Evolutionary conservation across 2,797 vertebrate species (phyloP), one percentile per base, ranked within the genome.

Genomic region (Micropoecilia bifurca): DNA sequence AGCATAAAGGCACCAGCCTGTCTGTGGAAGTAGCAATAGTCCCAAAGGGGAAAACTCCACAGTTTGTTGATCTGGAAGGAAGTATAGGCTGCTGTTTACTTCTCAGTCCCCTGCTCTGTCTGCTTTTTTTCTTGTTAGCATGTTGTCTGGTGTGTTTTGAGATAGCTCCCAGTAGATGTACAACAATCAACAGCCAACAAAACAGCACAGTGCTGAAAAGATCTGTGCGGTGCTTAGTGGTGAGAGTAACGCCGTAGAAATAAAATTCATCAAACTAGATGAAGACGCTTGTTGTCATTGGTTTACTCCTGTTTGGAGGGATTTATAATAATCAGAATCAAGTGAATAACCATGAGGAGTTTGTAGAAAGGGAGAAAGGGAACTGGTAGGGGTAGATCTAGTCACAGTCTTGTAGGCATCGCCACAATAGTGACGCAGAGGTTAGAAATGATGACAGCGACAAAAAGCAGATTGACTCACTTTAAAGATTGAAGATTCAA

Each of bases 61-160:
- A 79, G 91, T 92, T 92, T 93, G 92, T 93, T 94, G 92, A 90
- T 91, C 82, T 87, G 88, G 89, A 88, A 89, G 78, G 71, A 72
- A 79, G 83, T 86, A 81, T 46, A 82, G 63, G 59, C 90, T 79
- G 86, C 82, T 89, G 93, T 93, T 93, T 92, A 91, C 90, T 80
- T 89, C 87, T 83, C 85, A 63, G 18, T 78, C 48, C 36, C 73
- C 53, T 68, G 45, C 81, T 77, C 18, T 46, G 36, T 57, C 36
- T 48, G 25, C 25, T 28, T 47, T 47, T 57, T 66, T 46, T 50
- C 48, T 61, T 86, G 89, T 84, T 83, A 85, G 81, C 83, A 43
- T 33, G 71, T 85, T 87, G 87, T 91, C 86, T 91, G 89, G 50
- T 80, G 85, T 85, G 84, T 85, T 86, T 71, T 36, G 55, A 89